phyloP scores from a whole-genome alignment of 2,113 vertebrate species.

The Lepidothrix coronata region DNA sequence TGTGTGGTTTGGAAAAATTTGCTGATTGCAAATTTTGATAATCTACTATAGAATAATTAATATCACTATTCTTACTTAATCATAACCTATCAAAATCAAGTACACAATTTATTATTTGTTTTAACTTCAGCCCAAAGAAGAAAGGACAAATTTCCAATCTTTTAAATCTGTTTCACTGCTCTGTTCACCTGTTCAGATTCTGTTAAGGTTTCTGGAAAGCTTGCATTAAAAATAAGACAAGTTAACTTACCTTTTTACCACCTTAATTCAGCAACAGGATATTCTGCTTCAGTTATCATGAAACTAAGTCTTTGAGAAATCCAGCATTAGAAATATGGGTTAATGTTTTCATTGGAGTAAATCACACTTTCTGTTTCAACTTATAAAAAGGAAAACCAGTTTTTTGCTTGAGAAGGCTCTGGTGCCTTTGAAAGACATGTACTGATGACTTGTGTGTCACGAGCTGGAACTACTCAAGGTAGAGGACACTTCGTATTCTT shows the following conservation, averaged over 20 bases:
- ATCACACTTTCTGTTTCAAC: neutral
- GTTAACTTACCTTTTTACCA: neutral
- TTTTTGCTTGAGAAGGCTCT: conserved; percentile 53
- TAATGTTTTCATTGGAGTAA: neutral
- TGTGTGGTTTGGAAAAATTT: neutral
- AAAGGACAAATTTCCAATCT: neutral
- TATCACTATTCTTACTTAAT: neutral
- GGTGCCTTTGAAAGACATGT: conserved; percentile 24
- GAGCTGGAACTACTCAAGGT: conserved; percentile 60
- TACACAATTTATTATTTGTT: neutral
- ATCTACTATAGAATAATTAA: neutral
- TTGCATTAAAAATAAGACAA: neutral
- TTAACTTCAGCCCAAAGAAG: neutral
- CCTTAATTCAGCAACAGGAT: neutral
- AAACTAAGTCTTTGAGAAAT: neutral
- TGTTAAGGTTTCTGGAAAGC: neutral
- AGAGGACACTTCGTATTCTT: conserved; percentile 43
- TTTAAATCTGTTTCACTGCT: neutral
- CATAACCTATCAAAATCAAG: neutral
- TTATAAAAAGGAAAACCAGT: neutral
- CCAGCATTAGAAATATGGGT: neutral
- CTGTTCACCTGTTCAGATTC: neutral
- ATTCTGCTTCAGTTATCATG: neutral
- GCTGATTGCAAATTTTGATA: neutral
- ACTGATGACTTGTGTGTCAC: neutral